These are phyloP conservation scores for Eptesicus fuscus DNA, from an alignment of 2,113 vertebrate species.

Conservation along the genomic window DNA sequence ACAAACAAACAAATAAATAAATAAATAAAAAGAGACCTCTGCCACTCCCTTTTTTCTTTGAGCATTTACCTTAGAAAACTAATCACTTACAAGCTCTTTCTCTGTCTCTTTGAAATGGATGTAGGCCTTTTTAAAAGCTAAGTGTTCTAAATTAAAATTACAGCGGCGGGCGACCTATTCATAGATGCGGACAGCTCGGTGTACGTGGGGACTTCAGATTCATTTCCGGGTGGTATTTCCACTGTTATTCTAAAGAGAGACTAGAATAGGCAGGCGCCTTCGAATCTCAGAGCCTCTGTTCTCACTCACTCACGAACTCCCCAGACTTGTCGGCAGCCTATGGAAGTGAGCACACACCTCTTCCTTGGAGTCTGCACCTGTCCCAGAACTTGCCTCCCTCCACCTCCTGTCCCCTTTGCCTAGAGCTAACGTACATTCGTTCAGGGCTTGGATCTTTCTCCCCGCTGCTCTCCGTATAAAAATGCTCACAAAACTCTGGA, in stretches of 20 bases:
- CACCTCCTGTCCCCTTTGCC: not conserved
- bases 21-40: not conserved
- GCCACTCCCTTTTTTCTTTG: not conserved
- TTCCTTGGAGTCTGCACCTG: not conserved
- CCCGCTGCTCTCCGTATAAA: not conserved
- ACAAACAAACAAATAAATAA: not conserved
- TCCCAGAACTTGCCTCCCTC: not conserved
- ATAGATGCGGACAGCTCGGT: not conserved
- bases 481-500: not conserved
- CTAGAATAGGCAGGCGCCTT: not conserved
- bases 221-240: not conserved
- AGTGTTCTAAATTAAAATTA: not conserved
- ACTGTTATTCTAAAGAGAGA: not conserved
- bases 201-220: no score
- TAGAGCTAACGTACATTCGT: no score
- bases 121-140: not conserved
- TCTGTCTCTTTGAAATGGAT: conserved; percentile 2
- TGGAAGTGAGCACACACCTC: not conserved
- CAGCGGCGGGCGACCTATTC: not conserved
- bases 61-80: not conserved
- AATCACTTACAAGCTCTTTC: not conserved
- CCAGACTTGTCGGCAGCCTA: not conserved
- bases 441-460: not conserved
- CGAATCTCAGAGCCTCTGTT: not conserved
- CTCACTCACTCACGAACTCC: no score